Conservation (phyloP, 2,797 vertebrate genomes). For the Megalops cyprinoides region DNA sequence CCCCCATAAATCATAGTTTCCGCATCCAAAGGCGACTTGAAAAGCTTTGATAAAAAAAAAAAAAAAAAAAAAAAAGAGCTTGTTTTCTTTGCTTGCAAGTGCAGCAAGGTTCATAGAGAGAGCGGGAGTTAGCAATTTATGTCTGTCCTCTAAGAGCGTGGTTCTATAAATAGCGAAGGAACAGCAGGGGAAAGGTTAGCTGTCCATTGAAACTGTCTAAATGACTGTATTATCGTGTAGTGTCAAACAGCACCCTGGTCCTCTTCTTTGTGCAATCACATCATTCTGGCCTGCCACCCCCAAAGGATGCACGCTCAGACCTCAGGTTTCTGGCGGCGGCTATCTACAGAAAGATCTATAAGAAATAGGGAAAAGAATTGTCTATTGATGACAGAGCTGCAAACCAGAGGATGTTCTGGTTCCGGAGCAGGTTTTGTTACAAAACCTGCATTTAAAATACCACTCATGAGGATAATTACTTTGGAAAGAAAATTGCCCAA, state of each 20-base stretch:
- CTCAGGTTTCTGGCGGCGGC: constrained; percentile 19
- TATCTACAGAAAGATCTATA: constrained; percentile 17
- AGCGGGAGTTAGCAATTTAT: constrained; percentile 35
- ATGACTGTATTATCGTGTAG: constrained; percentile 52
- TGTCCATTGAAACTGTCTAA: constrained; percentile 51
- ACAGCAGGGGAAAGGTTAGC: constrained; percentile 60
- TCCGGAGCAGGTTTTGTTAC: not conserved
- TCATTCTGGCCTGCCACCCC: not conserved
- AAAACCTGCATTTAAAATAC: constrained; percentile 16
- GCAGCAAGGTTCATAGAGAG: not conserved
- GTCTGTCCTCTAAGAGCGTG: constrained; percentile 43
- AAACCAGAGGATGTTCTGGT: not conserved
- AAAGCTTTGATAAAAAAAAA: constrained; percentile 10
- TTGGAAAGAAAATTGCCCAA: not conserved
- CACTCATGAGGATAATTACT: not conserved
- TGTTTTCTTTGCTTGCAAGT: not conserved
- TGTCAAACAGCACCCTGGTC: constrained; percentile 29
- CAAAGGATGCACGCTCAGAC: constrained; percentile 3
- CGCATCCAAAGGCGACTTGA: not conserved
- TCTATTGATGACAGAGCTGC: not conserved
- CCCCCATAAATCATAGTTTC: constrained; percentile 14
- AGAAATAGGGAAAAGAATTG: not conserved
- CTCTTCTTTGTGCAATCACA: not conserved
- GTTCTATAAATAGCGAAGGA: constrained; percentile 57
- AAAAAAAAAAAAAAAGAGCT: constrained; percentile 11